These are phyloP conservation scores for Myiozetetes cayanensis DNA, from an alignment of 2,113 vertebrate genomes.

Conservation along the genomic window DNA sequence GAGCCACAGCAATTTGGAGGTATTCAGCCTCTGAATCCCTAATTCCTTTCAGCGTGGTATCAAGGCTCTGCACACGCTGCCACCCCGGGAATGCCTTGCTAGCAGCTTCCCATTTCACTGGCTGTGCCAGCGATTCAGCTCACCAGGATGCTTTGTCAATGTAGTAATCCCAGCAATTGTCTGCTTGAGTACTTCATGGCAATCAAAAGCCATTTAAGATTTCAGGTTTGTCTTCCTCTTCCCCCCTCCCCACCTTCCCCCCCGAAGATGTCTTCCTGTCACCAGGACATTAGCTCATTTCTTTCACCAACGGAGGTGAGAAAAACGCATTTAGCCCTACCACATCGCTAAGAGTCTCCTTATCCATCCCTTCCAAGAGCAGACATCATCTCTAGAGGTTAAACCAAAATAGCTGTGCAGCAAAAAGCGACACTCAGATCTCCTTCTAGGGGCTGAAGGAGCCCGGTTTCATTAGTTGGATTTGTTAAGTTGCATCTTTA, in stretches of 20 bases:
- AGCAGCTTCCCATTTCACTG: slow-evolving; percentile 54
- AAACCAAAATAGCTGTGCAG: slow-evolving; percentile 18
- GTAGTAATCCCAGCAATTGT: slow-evolving; percentile 61
- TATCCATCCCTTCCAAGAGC: not conserved
- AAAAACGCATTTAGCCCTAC: slow-evolving; percentile 8
- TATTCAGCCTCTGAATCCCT: slow-evolving; percentile 58
- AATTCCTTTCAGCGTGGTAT: slow-evolving; percentile 53
- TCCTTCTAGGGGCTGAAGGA: not conserved
- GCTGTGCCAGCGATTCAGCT: slow-evolving; percentile 61
- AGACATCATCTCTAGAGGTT: slow-evolving; percentile 6
- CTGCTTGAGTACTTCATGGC: slow-evolving; percentile 37
- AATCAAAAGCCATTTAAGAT: slow-evolving; percentile 61
- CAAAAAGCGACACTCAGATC: not conserved
- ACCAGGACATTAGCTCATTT: slow-evolving; percentile 8
- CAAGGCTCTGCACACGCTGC: slow-evolving; percentile 56
- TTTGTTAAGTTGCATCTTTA: not conserved
- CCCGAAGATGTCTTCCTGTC: slow-evolving; percentile 23
- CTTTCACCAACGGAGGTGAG: not conserved
- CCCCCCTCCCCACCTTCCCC: not conserved
- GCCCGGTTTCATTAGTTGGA: not conserved
- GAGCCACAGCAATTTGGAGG: slow-evolving; percentile 47
- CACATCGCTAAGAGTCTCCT: not conserved
- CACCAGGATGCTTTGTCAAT: slow-evolving; percentile 60
- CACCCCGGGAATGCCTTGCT: slow-evolving; percentile 60
- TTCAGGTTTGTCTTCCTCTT: slow-evolving; percentile 58